These are phyloP conservation scores for Alcis repandata DNA, from an alignment of 2,888 invertebrate species.

Conservation along the genomic window DNA sequence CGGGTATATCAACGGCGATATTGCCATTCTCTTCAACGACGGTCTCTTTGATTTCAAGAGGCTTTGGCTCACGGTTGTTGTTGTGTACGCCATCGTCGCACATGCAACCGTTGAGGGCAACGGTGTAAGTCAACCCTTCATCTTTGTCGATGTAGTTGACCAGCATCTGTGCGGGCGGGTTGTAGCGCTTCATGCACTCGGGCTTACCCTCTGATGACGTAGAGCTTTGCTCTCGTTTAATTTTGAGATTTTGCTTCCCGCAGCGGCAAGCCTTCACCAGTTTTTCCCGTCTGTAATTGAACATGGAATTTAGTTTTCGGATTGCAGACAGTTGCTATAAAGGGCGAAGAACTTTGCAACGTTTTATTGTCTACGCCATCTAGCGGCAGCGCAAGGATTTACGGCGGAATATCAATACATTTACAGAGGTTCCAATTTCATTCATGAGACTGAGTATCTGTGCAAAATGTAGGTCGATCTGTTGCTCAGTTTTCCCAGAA, in stretches of 20 bases:
- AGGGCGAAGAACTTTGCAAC: background rate
- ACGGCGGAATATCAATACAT: background rate
- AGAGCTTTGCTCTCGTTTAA: constrained; percentile 64
- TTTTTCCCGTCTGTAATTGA: constrained; percentile 61
- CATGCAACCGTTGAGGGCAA: constrained; percentile 49
- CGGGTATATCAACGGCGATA: constrained; percentile 33
- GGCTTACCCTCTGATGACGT: constrained; percentile 71
- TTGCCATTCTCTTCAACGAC: constrained; percentile 72
- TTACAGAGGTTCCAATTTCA: background rate
- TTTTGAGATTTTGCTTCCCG: constrained; percentile 61
- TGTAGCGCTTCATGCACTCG: constrained; percentile 48
- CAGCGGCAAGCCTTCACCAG: constrained; percentile 73
- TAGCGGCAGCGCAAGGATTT: constrained; percentile 7
- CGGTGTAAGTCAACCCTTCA: constrained; percentile 48
- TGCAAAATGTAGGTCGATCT: too few species aligned
- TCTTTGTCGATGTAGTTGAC: constrained; percentile 58
- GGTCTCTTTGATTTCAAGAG: constrained; percentile 50
- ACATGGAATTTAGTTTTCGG: background rate
- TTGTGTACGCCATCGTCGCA: constrained; percentile 53
- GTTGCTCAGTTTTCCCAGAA: too few species aligned
- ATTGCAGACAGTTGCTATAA: background rate
- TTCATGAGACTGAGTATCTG: too few species aligned
- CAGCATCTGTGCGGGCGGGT: constrained; percentile 54
- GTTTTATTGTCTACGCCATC: constrained; percentile 4
- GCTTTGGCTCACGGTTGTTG: constrained; percentile 56